Conservation (phyloP, 2,113 vertebrate species). For the Archilochus colubris region DNA sequence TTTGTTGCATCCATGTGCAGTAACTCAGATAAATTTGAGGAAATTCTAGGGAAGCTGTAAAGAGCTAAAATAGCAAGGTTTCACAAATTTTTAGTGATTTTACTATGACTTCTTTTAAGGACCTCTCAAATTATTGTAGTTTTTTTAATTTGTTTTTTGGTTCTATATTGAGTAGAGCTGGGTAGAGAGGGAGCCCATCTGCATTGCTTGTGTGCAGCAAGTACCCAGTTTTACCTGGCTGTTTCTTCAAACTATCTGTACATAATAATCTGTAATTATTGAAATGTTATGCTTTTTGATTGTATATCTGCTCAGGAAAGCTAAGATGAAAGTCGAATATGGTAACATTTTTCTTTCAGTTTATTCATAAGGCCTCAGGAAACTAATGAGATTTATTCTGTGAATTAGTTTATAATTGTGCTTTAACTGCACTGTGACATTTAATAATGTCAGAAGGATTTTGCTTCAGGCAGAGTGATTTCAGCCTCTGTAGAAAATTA, state of each 20-base stretch:
- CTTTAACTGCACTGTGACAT: conserved; percentile 78
- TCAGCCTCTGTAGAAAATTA: conserved; percentile 74
- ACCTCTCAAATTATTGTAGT: neutral
- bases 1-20: accelerated
- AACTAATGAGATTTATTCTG: conserved; percentile 80
- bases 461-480: conserved; percentile 76
- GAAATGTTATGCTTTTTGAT: conserved; percentile 43
- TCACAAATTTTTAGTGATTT: neutral
- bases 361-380: conserved; percentile 71
- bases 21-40: neutral
- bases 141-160: neutral
- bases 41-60: neutral
- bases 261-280: conserved; percentile 60
- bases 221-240: neutral
- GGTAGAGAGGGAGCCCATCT: neutral
- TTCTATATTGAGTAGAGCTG: neutral
- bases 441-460: conserved; percentile 82
- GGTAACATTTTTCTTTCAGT: conserved; percentile 62
- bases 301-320: conserved; percentile 44
- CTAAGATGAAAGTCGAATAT: conserved; percentile 60
- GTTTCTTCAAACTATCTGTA: neutral
- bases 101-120: neutral
- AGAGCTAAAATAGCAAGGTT: neutral
- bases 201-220: accelerated
- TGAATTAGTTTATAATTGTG: conserved; percentile 82